phyloP scores from a whole-genome alignment of 2,888 invertebrate species.

The Chesias legatella region DNA sequence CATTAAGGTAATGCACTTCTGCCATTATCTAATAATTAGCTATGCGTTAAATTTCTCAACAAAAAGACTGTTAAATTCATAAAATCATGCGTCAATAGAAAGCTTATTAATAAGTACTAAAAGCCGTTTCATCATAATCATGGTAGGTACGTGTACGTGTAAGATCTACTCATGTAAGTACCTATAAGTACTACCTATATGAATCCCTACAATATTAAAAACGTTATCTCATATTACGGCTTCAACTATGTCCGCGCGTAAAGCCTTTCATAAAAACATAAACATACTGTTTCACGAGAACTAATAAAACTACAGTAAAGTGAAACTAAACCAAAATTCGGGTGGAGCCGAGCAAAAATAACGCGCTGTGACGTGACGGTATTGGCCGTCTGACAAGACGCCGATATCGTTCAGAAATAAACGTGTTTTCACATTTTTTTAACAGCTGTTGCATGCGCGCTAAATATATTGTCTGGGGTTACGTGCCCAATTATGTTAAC shows the following conservation, averaged over 20 bases:
- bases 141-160: too few species aligned
- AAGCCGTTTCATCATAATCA: too few species aligned
- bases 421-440: slow-evolving; percentile 40
- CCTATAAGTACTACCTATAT: too few species aligned
- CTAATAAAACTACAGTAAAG: slow-evolving; percentile 43
- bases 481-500: slow-evolving; percentile 3
- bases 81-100: too few species aligned
- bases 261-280: slow-evolving; percentile 24
- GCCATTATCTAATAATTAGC: too few species aligned
- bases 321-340: slow-evolving; percentile 32
- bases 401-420: slow-evolving; percentile 63
- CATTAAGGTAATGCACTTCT: too few species aligned
- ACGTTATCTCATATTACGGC: background rate
- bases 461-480: slow-evolving; percentile 22
- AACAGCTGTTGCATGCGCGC: slow-evolving; percentile 43
- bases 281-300: slow-evolving; percentile 27
- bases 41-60: too few species aligned
- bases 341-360: slow-evolving; percentile 51
- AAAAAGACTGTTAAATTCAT: too few species aligned
- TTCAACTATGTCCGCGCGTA: slow-evolving; percentile 15
- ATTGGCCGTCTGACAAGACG: slow-evolving; percentile 61
- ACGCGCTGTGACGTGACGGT: slow-evolving; percentile 44
- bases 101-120: too few species aligned
- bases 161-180: too few species aligned
- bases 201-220: background rate